Evolutionary conservation across 1,140 invertebrate genomes (phyloP).

Genomic region (Andricus grossulariae): DNA sequence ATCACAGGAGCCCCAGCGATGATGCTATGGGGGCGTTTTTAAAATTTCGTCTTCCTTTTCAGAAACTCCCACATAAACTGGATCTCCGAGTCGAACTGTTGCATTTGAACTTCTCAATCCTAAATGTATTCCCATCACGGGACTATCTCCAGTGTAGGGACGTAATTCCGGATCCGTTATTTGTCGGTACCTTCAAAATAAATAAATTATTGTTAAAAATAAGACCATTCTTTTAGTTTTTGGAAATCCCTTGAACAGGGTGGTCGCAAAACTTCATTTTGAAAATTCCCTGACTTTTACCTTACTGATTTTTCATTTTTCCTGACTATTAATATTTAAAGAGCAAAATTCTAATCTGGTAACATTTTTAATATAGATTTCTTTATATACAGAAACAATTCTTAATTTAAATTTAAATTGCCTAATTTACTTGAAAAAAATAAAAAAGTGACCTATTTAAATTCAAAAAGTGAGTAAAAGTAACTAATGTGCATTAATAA

Average conservation of each 20-base stretch:
- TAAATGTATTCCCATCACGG: slow-evolving; percentile 72
- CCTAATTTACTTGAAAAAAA: too few species aligned
- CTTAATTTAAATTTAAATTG: too few species aligned
- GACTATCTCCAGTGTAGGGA: slow-evolving; percentile 60
- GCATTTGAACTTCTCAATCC: slow-evolving; percentile 62
- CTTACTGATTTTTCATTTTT: too few species aligned
- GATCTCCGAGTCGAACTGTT: slow-evolving; percentile 65
- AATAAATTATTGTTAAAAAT: slow-evolving; percentile 33
- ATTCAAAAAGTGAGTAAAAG: too few species aligned
- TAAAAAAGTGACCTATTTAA: too few species aligned
- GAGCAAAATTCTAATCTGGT: too few species aligned
- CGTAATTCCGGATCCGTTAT: slow-evolving; percentile 62
- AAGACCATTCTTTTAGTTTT: slow-evolving; percentile 23
- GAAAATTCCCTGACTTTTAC: too few species aligned
- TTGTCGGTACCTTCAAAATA: slow-evolving; percentile 67
- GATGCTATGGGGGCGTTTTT: slow-evolving; percentile 67
- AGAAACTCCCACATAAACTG: slow-evolving; percentile 66
- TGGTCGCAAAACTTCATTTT: too few species aligned
- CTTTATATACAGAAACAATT: too few species aligned
- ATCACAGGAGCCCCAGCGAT: slow-evolving; percentile 70
- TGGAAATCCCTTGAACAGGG: background rate
- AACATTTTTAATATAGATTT: too few species aligned
- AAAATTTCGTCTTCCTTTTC: slow-evolving; percentile 51
- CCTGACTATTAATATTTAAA: too few species aligned
- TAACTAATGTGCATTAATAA: too few species aligned